Conservation (phyloP, 2,888 invertebrate species). For the Cryptus armator region DNA sequence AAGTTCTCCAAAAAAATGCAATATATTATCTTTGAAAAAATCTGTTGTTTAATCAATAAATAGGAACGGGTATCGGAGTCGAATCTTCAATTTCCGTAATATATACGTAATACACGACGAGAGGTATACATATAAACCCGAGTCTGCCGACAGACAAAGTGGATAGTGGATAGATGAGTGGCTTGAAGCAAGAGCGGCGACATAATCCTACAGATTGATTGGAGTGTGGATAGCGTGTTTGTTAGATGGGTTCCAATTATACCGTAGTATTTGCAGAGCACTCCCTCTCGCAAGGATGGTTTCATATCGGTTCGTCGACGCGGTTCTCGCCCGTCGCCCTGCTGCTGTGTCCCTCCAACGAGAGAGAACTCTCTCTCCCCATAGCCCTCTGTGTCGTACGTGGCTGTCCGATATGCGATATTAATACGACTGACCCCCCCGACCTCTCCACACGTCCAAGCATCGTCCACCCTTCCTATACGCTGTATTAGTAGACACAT, state of each 20-base stretch:
- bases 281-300: conserved; percentile 82
- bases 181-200: conserved; percentile 55
- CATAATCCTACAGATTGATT: conserved; percentile 81
- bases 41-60: background rate
- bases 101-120: background rate
- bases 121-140: background rate
- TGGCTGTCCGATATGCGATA: conserved; percentile 83
- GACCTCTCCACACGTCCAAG: conserved; percentile 67
- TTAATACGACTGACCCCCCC: conserved; percentile 82
- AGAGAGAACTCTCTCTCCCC: conserved; percentile 24
- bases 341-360: conserved; percentile 24
- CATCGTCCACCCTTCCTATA: conserved; percentile 34
- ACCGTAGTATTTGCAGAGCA: conserved; percentile 83
- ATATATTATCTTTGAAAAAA: background rate
- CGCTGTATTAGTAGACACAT: conserved; percentile 19
- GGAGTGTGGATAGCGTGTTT: conserved; percentile 80
- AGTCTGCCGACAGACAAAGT: conserved; percentile 53
- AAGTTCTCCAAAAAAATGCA: too few species aligned
- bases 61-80: background rate
- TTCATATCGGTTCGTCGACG: conserved; percentile 78
- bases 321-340: conserved; percentile 63
- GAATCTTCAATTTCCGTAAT: conserved; percentile 7
- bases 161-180: conserved; percentile 36
- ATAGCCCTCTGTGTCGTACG: conserved; percentile 66
- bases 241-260: conserved; percentile 84